Base-by-base conservation (phyloP, 2,113 vertebrate genomes). In the Procavia capensis region DNA sequence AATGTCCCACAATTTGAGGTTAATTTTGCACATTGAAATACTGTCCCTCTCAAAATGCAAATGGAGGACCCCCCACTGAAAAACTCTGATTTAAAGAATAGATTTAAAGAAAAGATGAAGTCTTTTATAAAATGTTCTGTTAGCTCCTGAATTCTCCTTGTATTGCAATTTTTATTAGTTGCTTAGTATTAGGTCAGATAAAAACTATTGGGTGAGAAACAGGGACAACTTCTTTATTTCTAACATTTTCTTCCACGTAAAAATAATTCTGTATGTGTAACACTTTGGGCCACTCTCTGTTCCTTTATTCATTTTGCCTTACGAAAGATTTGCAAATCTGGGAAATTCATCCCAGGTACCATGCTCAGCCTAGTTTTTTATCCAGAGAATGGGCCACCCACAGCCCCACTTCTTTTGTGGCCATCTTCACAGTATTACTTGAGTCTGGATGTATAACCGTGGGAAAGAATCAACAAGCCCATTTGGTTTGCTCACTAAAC, bases 121-220 rank as follows among this genome's bases (percentile, higher is more conserved):
- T 45, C 3, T 10, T 76, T 61, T 81, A 61, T 47, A 75, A 47
- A 43, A 84, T 84, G 25, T 89, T 80, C 57, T 63, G 6, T 57
- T 76, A 76, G 9, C 25, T 79, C 25, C 57, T 81, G 24, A 74
- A 45, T 7, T 68, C 39, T 86, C 34, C 8, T 11, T 85, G 47
- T 92, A 50, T 75, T 72, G 1, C 3, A 41, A 36, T 70, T 90
- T 59, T 27, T 64, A 85, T 72, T 93, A 50, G 31, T 7, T 68
- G 64, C 82, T 89, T 85, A 54, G 59, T 85, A 59, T 93, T 54
- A 95, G 45, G 5, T 20, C 31, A 78, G 83, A 80, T 66, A 79
- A 82, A 94, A 68, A 4, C 50, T 59, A 92, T 20, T 63, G 17
- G n/a, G 9, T 9, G 20, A 47, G 1, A 19, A 9, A 2, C 8